A percentile compares a stretch with the other conserved stretches of the same genome.
These are phyloP conservation scores for Bergia puertoricense DNA, from an alignment of 92 coral and sea anemone genomes.

Conservation along the genomic window DNA sequence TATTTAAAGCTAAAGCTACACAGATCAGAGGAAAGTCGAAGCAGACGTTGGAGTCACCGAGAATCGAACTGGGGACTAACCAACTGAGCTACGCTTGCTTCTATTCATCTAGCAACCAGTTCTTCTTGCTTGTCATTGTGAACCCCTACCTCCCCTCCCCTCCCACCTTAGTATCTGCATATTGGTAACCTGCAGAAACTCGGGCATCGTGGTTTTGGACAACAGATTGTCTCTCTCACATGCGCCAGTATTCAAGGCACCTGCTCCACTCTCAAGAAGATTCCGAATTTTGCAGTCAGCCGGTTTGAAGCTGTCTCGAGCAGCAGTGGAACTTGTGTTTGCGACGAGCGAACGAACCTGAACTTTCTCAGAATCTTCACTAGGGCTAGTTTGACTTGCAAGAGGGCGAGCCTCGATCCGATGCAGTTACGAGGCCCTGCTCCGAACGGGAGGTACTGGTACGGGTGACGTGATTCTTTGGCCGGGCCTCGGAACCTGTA, in stretches of 20 bases:
- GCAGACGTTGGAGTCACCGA: too few species aligned
- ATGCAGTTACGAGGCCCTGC: constrained; percentile 78
- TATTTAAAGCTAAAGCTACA: too few species aligned
- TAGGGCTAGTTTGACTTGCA: constrained; percentile 64
- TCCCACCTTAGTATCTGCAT: neutral
- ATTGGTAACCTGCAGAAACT: neutral
- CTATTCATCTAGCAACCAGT: too few species aligned
- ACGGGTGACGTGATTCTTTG: constrained; percentile 72
- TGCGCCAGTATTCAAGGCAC: neutral
- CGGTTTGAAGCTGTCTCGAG: constrained; percentile 55
- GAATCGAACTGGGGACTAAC: too few species aligned
- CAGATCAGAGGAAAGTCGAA: too few species aligned
- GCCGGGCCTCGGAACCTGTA: constrained; percentile 57
- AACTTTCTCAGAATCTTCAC: constrained; percentile 62
- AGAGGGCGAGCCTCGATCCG: constrained; percentile 67
- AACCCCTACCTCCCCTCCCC: neutral
- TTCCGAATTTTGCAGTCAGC: constrained; percentile 60
- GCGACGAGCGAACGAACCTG: constrained; percentile 67
- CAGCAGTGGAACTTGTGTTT: constrained; percentile 71
- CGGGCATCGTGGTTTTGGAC: neutral
- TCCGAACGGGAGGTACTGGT: constrained; percentile 75
- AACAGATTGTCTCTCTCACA: neutral
- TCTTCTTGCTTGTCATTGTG: neutral
- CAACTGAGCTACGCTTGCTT: too few species aligned
- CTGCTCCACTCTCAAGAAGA: constrained; percentile 51